Evolutionary conservation across 2,113 vertebrate genomes (phyloP).

Genomic region (Helogale parvula): DNA sequence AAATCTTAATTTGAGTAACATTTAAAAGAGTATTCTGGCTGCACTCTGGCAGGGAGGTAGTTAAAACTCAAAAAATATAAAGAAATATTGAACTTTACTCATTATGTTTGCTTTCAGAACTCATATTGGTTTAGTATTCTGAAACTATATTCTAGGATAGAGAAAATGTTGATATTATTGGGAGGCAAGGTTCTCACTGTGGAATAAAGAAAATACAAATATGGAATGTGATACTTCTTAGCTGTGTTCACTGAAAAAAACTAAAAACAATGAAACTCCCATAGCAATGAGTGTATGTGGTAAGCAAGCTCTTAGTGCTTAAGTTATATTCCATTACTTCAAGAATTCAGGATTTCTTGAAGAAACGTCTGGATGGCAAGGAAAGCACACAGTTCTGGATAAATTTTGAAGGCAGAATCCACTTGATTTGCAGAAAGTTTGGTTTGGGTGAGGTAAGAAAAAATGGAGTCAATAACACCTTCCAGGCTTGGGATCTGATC

Average conservation of each 20-base stretch:
- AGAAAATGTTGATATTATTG: neutral
- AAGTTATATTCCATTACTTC: neutral
- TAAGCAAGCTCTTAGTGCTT: neutral
- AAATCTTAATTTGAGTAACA: neutral
- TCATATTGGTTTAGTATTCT: neutral
- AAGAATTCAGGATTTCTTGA: neutral
- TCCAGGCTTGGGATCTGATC: neutral
- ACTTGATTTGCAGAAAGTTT: neutral
- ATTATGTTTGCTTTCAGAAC: neutral
- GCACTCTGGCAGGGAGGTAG: neutral
- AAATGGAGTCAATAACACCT: neutral
- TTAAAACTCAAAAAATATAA: neutral
- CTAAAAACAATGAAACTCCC: neutral
- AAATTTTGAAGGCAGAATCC: neutral
- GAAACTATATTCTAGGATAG: neutral
- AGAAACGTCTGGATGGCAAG: neutral
- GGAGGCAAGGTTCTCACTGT: neutral
- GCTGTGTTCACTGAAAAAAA: neutral
- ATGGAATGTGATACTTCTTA: neutral
- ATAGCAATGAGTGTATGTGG: neutral
- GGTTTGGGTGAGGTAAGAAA: neutral
- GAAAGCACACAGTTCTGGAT: neutral
- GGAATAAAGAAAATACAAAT: slow-evolving; percentile 4
- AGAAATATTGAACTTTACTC: neutral
- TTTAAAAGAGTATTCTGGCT: slow-evolving; percentile 9